A percentile compares a stretch with the other conserved stretches of the same genome.
phyloP scores from a whole-genome alignment of 2,113 vertebrate species.

The Alosa alosa region DNA sequence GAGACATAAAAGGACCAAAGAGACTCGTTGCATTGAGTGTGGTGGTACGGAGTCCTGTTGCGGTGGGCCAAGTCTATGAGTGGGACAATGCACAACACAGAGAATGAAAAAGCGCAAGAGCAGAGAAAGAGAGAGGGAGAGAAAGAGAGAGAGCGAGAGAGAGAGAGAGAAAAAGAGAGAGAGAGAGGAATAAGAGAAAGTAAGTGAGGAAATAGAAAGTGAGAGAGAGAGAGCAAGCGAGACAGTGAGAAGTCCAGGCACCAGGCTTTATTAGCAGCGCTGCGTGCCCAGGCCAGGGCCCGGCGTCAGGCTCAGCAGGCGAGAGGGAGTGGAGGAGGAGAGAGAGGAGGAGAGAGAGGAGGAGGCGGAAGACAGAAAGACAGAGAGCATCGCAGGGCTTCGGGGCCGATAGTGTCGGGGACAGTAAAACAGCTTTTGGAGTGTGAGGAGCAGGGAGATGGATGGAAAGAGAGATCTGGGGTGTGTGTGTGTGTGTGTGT shows the following conservation, averaged over 20 bases:
- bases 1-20: conserved; percentile 11
- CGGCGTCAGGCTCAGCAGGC: conserved; percentile 65
- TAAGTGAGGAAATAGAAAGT: conserved; percentile 6
- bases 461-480: conserved; percentile 43
- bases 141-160: not conserved
- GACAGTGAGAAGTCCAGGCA: conserved; percentile 66
- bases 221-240: conserved; percentile 56
- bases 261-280: conserved; percentile 69
- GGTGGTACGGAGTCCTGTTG: not conserved
- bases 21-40: not conserved
- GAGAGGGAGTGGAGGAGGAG: conserved; percentile 47
- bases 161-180: no score
- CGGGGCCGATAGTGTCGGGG: conserved; percentile 58
- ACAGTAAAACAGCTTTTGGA: conserved; percentile 40
- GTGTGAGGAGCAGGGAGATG: conserved; percentile 50
- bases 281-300: conserved; percentile 62
- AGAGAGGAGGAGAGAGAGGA: conserved; percentile 47
- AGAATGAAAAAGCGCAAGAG: not conserved
- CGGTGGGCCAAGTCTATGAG: conserved; percentile 9
- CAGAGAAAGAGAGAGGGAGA: conserved; percentile 4
- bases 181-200: conserved; percentile 28
- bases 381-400: conserved; percentile 4
- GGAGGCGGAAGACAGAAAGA: conserved; percentile 52
- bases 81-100: conserved; percentile 13
- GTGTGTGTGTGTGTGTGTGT: conserved; percentile 38